Conservation (phyloP, 2,113 vertebrate species). For the Lampris incognitus region DNA sequence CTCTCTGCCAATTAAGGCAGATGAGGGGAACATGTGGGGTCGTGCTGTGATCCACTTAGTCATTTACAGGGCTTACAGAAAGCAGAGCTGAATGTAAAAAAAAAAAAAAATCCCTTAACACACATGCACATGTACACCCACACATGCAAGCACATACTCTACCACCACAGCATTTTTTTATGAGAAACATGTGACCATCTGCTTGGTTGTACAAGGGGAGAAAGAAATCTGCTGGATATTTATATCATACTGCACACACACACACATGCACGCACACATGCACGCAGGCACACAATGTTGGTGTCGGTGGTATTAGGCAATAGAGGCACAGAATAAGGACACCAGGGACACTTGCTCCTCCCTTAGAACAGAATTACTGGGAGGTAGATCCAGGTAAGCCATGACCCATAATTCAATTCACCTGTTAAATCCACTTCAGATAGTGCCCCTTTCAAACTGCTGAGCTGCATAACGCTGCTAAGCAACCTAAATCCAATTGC, state of each 20-base stretch:
- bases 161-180: conserved; percentile 3
- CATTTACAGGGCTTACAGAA: conserved; percentile 54
- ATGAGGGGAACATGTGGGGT: conserved; percentile 71
- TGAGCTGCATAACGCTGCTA: too few species aligned
- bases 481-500: too few species aligned
- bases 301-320: too few species aligned
- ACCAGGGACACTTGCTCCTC: too few species aligned
- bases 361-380: too few species aligned
- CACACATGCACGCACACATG: not conserved
- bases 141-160: not conserved
- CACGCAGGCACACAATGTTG: not conserved
- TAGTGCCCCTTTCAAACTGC: too few species aligned
- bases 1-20: conserved; percentile 68
- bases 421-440: too few species aligned
- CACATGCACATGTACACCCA: not conserved
- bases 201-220: not conserved
- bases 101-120: not conserved
- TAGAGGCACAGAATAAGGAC: too few species aligned
- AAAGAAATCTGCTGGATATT: not conserved
- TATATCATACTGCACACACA: not conserved
- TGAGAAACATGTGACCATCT: conserved; percentile 23
- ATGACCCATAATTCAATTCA: too few species aligned
- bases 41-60: conserved; percentile 57
- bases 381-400: too few species aligned
- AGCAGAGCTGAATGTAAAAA: conserved; percentile 37